phyloP scores from a whole-genome alignment of 1,140 invertebrate genomes.

The Cotesia glomerata region DNA sequence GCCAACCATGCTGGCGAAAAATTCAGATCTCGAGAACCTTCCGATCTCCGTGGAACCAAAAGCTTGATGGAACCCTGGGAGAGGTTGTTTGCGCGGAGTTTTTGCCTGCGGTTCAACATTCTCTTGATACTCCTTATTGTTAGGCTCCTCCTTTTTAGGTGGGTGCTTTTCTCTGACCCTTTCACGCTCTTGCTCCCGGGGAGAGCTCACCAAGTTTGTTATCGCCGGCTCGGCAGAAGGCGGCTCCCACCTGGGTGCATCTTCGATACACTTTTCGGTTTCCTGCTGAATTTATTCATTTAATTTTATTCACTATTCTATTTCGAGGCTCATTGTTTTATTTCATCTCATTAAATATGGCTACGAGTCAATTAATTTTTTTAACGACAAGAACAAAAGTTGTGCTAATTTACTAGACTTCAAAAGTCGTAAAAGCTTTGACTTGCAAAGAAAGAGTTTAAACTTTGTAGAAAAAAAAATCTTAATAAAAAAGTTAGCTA shows the following conservation, averaged over 20 bases:
- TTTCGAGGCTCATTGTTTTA: no score
- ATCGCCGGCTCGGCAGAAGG: constrained; percentile 24
- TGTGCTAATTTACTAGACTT: no score
- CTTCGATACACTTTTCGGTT: constrained; percentile 31
- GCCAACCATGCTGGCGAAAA: constrained; percentile 60
- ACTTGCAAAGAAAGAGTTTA: not conserved
- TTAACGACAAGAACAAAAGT: not conserved
- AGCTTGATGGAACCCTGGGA: constrained; percentile 78
- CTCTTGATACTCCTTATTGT: constrained; percentile 7
- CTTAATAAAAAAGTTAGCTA: not conserved
- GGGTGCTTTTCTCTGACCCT: constrained; percentile 2
- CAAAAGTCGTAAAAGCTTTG: not conserved
- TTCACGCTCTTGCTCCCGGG: constrained; percentile 3
- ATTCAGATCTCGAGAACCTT: constrained; percentile 68
- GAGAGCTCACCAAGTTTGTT: constrained; percentile 10
- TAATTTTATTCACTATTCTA: not conserved
- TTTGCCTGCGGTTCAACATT: not conserved
- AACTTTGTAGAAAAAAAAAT: not conserved
- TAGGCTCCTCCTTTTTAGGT: not conserved
- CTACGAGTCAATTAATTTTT: not conserved
- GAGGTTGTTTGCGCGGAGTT: constrained; percentile 55
- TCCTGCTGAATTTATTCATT: constrained; percentile 15
- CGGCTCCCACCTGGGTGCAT: constrained; percentile 33
- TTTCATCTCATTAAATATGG: no score
- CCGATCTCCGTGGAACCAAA: constrained; percentile 81